A percentile compares a stretch with the other conserved stretches of the same genome.
Evolutionary conservation across 2,113 vertebrate species (phyloP).

Genomic region (Eurypyga helias): DNA sequence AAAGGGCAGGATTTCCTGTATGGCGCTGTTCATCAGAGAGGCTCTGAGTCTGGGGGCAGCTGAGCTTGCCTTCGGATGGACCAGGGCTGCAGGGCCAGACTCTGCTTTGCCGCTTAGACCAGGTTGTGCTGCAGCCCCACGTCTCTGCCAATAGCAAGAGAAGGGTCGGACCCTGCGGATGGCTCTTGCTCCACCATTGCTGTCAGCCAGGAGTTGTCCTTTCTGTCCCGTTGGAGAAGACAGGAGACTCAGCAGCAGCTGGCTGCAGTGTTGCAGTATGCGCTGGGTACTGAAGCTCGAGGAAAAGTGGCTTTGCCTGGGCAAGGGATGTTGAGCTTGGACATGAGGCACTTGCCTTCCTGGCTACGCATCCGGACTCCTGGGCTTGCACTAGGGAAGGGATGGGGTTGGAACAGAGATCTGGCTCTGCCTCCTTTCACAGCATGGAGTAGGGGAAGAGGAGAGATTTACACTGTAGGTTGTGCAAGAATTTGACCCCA

Average conservation of each 20-base stretch:
- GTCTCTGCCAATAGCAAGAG: not conserved
- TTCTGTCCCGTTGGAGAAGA: fast-evolving
- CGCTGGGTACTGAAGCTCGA: not conserved
- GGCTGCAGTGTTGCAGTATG: fast-evolving
- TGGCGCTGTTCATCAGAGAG: not conserved
- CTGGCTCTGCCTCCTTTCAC: not conserved
- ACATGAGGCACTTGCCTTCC: not conserved
- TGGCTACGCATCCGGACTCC: not conserved
- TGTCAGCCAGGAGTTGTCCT: not conserved
- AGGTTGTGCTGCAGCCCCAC: not conserved
- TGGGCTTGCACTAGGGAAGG: not conserved
- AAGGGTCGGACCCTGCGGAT: not conserved
- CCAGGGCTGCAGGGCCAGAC: not conserved
- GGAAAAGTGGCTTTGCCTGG: not conserved
- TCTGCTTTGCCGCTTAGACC: not conserved
- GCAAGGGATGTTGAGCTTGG: not conserved
- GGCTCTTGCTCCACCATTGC: fast-evolving
- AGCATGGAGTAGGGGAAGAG: not conserved
- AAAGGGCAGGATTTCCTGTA: not conserved
- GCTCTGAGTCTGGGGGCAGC: not conserved
- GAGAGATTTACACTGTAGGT: not conserved
- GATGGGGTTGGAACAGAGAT: not conserved
- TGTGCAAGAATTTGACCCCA: not conserved
- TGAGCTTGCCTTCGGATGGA: not conserved
- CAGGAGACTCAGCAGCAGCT: not conserved